Evolutionary conservation across 2,888 invertebrate species (phyloP).

Genomic region (Dorcus parallelipipedus): DNA sequence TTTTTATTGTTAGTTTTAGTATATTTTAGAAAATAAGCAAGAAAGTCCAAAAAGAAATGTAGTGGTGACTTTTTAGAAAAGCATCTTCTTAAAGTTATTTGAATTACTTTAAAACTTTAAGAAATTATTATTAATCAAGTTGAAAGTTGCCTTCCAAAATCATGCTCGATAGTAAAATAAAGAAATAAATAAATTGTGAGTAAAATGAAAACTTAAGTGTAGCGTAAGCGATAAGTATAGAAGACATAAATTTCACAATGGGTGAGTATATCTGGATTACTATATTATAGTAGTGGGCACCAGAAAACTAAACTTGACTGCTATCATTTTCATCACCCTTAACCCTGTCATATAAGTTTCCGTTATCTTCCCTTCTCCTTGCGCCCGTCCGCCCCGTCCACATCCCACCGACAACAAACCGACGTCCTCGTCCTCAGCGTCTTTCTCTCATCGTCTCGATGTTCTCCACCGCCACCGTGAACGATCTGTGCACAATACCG

Average conservation of each 20-base stretch:
- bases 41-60: no score
- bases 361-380: constrained; percentile 18
- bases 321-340: constrained; percentile 52
- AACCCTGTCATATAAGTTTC: constrained; percentile 52
- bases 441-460: constrained; percentile 2
- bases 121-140: no score
- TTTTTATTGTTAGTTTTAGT: no score
- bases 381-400: constrained; percentile 9
- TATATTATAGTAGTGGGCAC: constrained; percentile 15
- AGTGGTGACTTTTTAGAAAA: no score
- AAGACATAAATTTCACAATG: background rate
- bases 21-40: no score
- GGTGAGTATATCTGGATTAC: constrained; percentile 18
- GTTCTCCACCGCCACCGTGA: constrained; percentile 27
- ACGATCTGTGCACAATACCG: constrained; percentile 41
- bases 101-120: no score
- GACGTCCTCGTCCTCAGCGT: background rate
- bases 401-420: background rate
- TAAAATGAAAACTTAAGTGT: no score
- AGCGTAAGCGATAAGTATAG: no score
- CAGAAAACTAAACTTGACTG: constrained; percentile 24
- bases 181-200: no score
- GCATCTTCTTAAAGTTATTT: no score
- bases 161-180: no score
- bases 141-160: no score